Conservation (phyloP, 1,140 invertebrate species). For the Formica selysi region DNA sequence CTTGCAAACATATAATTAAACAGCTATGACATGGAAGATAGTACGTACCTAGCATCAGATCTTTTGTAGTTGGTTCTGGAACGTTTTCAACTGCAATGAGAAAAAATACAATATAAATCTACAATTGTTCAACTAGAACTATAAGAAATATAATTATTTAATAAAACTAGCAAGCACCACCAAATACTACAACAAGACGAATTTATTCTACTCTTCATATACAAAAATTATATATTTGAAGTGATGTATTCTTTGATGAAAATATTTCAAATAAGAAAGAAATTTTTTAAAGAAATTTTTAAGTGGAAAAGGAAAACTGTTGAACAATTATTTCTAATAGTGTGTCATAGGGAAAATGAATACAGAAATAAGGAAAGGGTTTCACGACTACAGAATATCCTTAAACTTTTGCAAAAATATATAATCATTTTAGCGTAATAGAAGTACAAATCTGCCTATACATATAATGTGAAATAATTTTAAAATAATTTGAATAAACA, state of each 20-base stretch:
- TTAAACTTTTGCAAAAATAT: neutral
- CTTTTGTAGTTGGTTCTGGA: conserved; percentile 88
- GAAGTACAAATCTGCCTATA: neutral
- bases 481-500: neutral
- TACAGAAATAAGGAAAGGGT: neutral
- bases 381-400: neutral
- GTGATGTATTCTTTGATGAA: conserved; percentile 27
- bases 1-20: conserved; percentile 6
- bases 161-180: conserved; percentile 15
- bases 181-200: conserved; percentile 2
- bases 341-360: neutral
- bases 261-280: conserved; percentile 4
- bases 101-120: conserved; percentile 68
- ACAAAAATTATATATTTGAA: conserved; percentile 11
- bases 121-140: neutral
- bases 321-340: neutral
- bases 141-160: neutral
- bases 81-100: conserved; percentile 89
- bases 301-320: neutral
- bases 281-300: neutral
- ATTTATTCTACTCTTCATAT: neutral
- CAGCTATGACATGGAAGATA: conserved; percentile 16
- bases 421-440: conserved; percentile 6
- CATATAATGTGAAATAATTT: neutral
- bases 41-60: conserved; percentile 90